These are phyloP conservation scores for Chrysochloris asiatica DNA, from an alignment of 2,113 vertebrate species.

Conservation along the genomic window DNA sequence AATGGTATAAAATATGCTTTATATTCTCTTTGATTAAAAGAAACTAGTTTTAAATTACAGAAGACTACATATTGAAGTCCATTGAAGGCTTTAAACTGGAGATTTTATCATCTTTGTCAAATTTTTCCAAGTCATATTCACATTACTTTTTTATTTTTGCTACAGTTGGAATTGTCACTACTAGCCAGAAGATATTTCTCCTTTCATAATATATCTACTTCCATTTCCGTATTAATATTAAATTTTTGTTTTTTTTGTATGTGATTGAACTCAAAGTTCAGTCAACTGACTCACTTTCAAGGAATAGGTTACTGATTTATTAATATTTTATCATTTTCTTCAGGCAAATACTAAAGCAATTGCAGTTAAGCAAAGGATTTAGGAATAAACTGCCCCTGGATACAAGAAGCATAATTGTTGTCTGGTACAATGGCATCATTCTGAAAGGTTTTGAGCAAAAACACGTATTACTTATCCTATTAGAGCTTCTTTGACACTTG, in stretches of 20 bases:
- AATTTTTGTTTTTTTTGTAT: conserved; percentile 73
- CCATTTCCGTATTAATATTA: conserved; percentile 79
- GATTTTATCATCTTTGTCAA: conserved; percentile 55
- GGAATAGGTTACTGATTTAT: conserved; percentile 84
- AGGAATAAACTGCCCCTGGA: conserved; percentile 74
- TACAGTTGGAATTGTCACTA: not conserved
- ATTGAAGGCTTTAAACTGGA: conserved; percentile 32
- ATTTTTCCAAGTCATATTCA: conserved; percentile 61
- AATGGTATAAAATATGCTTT: conserved; percentile 62
- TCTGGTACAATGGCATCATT: conserved; percentile 73
- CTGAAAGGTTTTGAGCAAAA: conserved; percentile 72
- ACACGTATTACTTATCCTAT: conserved; percentile 70
- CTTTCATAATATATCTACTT: conserved; percentile 72
- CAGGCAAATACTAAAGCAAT: conserved; percentile 81
- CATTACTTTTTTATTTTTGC: conserved; percentile 46
- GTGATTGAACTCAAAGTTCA: conserved; percentile 83
- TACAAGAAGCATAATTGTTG: conserved; percentile 73
- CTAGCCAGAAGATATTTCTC: conserved; percentile 59
- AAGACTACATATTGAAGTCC: conserved; percentile 23
- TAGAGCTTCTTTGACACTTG: conserved; percentile 63
- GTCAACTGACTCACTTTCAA: conserved; percentile 79
- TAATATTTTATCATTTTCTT: conserved; percentile 85
- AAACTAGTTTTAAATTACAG: conserved; percentile 71
- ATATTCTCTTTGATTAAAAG: conserved; percentile 71
- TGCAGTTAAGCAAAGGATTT: conserved; percentile 72